phyloP scores from a whole-genome alignment of 2,797 vertebrate genomes.

The Tauraco hartlaubi region DNA sequence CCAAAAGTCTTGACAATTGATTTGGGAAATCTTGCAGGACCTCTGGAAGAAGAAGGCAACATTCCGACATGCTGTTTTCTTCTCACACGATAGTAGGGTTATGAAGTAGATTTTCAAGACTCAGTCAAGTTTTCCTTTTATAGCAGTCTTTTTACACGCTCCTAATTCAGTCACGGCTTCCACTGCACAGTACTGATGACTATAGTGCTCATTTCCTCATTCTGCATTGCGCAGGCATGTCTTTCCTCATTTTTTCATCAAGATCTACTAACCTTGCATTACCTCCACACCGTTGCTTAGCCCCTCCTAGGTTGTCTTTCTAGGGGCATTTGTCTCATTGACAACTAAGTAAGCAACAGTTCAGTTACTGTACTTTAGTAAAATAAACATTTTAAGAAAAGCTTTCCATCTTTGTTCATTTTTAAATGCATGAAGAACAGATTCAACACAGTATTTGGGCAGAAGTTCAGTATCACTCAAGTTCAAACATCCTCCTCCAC shows the following conservation, averaged over 20 bases:
- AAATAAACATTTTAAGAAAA: conserved; percentile 5
- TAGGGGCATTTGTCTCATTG: not conserved
- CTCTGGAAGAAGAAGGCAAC: not conserved
- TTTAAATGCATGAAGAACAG: conserved; percentile 8
- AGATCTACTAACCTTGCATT: not conserved
- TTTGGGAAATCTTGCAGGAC: not conserved
- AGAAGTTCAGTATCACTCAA: not conserved
- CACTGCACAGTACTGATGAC: conserved; percentile 13
- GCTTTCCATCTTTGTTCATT: not conserved
- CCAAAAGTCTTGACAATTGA: not conserved
- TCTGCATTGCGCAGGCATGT: not conserved
- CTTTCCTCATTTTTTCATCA: not conserved
- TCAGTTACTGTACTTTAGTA: not conserved
- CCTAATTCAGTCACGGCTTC: conserved; percentile 29
- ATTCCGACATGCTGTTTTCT: not conserved
- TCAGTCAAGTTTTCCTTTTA: conserved; percentile 29
- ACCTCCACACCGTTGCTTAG: not conserved
- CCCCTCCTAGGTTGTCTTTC: not conserved
- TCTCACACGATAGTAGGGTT: not conserved
- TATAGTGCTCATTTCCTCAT: conserved; percentile 32
- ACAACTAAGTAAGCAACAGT: not conserved
- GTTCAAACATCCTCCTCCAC: not conserved
- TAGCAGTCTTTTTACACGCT: conserved; percentile 33
- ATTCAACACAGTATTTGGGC: not conserved
- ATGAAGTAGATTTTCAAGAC: conserved; percentile 13